Base-by-base conservation (phyloP, 1,140 invertebrate species). In the Hyles vespertilio region DNA sequence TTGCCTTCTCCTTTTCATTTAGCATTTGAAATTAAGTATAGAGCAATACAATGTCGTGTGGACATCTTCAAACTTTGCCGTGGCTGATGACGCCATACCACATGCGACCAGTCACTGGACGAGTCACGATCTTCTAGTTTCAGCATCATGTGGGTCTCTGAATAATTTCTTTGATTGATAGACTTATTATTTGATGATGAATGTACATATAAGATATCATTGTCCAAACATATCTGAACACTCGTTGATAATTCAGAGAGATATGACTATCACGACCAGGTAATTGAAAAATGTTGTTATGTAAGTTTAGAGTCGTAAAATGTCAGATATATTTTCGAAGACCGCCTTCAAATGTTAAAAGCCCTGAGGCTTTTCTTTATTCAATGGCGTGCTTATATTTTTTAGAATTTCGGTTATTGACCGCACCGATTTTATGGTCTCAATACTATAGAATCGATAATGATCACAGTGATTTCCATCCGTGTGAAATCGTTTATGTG, bases 201-300 rank as follows among this genome's bases (percentile, higher is more conserved):
- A 70, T 62, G 74, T 73, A 68, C 64, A 71, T 65, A 71, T 71
- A 79, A 71, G 61, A 59, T 50, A 8, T 56, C 68, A 65, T 71
- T 74, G 73, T 74, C 63, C 61, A 65, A 65, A 59, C 61, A 54
- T 33, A 65, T 61, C 64, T 67, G 66, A 63, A 60, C 58, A 72
- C 57, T 56, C 66, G 50, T 52, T 68, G 66, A 75, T 67, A 63
- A 73, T 77, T 70, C 72, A 69, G 67, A 73, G 70, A 73, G 68
- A 74, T 70, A 69, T 75, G 73, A 71, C 67, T 70, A 73, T 81
- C 78, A 79, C 65, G 72, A 65, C 60, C 49, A 49, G 62, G 63
- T 81, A 81, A 85, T 84, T 85, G 79, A 79, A 83, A 77, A 74
- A 69, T 61, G 51, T 49, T 60, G 70, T 87, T 84, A 78, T 73